These are phyloP conservation scores for Drosophila parabipectinata DNA, from an alignment of 1,140 invertebrate species.

Conservation along the genomic window DNA sequence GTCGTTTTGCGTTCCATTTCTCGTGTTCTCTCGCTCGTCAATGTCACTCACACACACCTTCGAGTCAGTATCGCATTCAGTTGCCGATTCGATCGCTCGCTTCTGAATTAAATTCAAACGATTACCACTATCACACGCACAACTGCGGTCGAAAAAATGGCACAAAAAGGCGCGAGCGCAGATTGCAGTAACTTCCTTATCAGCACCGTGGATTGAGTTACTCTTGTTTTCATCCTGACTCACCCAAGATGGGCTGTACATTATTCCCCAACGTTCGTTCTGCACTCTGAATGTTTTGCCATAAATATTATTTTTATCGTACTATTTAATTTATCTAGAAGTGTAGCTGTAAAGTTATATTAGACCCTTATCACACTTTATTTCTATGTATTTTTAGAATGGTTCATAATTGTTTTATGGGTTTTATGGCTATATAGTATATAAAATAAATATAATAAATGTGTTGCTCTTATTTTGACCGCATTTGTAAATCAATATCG, in stretches of 20 bases:
- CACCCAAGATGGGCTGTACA: too few species aligned
- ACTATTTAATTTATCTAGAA: too few species aligned
- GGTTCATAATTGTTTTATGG: too few species aligned
- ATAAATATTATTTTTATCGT: too few species aligned
- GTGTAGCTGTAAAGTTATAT: too few species aligned
- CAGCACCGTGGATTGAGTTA: not conserved
- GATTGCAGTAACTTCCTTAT: not conserved
- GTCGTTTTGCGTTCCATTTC: constrained; percentile 38
- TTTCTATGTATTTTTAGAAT: too few species aligned
- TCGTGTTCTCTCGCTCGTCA: constrained; percentile 29
- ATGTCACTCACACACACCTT: constrained; percentile 28
- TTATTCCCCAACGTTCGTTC: too few species aligned
- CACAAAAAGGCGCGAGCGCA: not conserved
- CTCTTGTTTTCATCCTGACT: too few species aligned
- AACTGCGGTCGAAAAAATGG: constrained; percentile 19
- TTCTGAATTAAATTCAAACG: constrained; percentile 24
- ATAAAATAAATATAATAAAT: too few species aligned
- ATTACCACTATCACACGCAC: constrained; percentile 17
- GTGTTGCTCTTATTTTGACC: constrained; percentile 7
- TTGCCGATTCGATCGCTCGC: constrained; percentile 2
- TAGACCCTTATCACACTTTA: too few species aligned
- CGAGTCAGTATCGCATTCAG: not conserved
- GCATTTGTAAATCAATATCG: constrained; percentile 9
- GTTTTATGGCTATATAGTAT: too few species aligned
- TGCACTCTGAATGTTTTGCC: too few species aligned